Evolutionary conservation across 2,113 vertebrate genomes (phyloP).

Genomic region (Saguinus midas): DNA sequence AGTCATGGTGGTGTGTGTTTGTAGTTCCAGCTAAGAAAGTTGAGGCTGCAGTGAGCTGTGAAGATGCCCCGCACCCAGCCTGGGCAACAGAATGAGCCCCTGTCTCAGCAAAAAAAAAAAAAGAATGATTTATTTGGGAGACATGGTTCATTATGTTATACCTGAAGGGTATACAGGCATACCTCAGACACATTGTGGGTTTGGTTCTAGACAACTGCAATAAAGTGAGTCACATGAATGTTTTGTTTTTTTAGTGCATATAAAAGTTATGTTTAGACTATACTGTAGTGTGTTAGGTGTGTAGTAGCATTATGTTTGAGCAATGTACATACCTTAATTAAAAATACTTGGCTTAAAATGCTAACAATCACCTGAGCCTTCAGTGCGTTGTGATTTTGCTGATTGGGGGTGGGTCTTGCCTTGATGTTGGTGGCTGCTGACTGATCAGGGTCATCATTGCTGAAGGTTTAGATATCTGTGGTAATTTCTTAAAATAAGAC

Average conservation of each 20-base stretch:
- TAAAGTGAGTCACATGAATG: neutral
- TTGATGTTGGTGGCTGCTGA: neutral
- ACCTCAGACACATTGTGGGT: neutral
- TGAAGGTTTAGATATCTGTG: neutral
- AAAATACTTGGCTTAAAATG: neutral
- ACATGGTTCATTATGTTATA: neutral
- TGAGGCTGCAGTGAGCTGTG: no score
- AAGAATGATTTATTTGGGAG: neutral
- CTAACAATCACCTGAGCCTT: neutral
- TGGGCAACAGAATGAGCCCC: no score
- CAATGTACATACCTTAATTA: neutral
- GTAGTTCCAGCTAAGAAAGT: no score
- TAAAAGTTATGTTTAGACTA: neutral
- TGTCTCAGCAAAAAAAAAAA: no score
- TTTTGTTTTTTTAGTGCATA: neutral
- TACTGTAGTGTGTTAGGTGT: neutral
- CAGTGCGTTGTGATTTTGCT: neutral
- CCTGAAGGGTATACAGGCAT: neutral
- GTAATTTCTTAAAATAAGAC: neutral
- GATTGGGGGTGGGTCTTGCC: neutral
- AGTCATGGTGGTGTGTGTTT: no score
- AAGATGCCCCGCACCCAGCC: no score
- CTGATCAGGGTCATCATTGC: neutral
- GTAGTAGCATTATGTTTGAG: neutral
- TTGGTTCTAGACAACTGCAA: neutral